Percentiles rank a stretch among this genome's conserved stretches.
Conservation (phyloP, 2,888 invertebrate species). For the Emmelina monodactyla region DNA sequence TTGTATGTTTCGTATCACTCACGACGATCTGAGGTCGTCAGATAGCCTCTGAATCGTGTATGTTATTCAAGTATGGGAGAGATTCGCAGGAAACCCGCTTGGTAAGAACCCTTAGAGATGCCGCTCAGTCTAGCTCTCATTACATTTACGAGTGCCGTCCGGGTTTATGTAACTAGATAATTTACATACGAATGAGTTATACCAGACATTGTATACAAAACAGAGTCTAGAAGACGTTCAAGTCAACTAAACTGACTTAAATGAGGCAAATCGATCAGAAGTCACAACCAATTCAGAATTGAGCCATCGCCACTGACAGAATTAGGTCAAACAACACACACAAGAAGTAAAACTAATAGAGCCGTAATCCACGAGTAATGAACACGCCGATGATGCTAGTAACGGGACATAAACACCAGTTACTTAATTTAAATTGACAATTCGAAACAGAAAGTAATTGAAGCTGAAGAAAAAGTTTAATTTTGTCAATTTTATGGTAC, state of each 20-base stretch:
- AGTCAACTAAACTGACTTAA: too few relatives aligned
- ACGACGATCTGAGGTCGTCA: background rate
- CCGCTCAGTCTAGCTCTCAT: background rate
- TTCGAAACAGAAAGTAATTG: too few relatives aligned
- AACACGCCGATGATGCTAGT: background rate
- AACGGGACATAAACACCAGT: background rate
- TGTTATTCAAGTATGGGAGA: background rate
- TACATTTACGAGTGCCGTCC: too few relatives aligned
- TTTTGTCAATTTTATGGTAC: too few relatives aligned
- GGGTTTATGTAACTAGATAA: too few relatives aligned
- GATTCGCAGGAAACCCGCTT: background rate
- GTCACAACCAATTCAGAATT: background rate
- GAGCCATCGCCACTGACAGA: background rate
- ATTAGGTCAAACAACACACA: background rate
- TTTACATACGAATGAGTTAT: too few relatives aligned
- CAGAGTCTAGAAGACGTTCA: too few relatives aligned
- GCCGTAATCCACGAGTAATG: background rate
- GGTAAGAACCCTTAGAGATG: background rate
- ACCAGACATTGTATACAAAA: too few relatives aligned
- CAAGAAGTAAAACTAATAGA: background rate
- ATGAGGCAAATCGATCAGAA: background rate
- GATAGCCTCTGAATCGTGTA: background rate
- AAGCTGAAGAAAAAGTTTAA: too few relatives aligned
- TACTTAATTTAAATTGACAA: background rate
- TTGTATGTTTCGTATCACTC: background rate